These are phyloP conservation scores for Xenentodon cancila DNA, from an alignment of 2,797 vertebrate genomes.

Conservation along the genomic window DNA sequence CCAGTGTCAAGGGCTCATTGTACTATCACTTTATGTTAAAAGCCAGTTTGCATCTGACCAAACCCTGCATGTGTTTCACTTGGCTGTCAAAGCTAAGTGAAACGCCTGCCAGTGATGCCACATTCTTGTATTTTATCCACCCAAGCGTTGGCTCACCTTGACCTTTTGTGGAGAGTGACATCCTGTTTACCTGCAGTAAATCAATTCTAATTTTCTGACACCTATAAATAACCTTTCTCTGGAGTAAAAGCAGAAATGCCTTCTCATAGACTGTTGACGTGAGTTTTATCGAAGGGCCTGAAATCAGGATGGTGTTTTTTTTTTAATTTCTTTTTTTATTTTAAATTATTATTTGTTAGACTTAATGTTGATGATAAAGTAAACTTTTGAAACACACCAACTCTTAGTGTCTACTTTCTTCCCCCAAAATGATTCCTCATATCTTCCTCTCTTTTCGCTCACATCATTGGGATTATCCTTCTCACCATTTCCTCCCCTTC, in stretches of 20 bases:
- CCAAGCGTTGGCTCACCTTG: slow-evolving; percentile 62
- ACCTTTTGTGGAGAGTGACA: slow-evolving; percentile 59
- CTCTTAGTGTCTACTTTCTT: neutral
- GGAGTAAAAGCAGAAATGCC: slow-evolving; percentile 36
- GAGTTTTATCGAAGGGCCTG: slow-evolving; percentile 20
- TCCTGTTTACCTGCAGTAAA: slow-evolving; percentile 65
- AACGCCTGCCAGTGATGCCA: neutral
- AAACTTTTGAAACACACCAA: slow-evolving; percentile 2
- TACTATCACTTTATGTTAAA: slow-evolving; percentile 23
- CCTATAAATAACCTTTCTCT: slow-evolving; percentile 60
- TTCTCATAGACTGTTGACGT: slow-evolving; percentile 19
- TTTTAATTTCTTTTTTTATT: no score
- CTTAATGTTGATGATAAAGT: slow-evolving; percentile 16
- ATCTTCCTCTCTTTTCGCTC: neutral
- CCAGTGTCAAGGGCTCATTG: slow-evolving; percentile 7
- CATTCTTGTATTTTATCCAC: slow-evolving; percentile 41
- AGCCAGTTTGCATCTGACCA: slow-evolving; percentile 15
- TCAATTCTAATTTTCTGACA: slow-evolving; percentile 63
- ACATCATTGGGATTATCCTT: slow-evolving; percentile 5
- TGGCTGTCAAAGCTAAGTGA: slow-evolving; percentile 6
- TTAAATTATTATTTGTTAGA: slow-evolving; percentile 20
- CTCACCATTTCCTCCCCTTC: slow-evolving; percentile 28
- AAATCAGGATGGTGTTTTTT: neutral
- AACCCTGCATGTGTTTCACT: slow-evolving; percentile 17
- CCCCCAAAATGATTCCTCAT: neutral